Percentiles rank a stretch among this genome's conserved stretches.
These are phyloP conservation scores for Gastracanthus pulcherrimus DNA, from an alignment of 2,888 invertebrate species.

Conservation along the genomic window DNA sequence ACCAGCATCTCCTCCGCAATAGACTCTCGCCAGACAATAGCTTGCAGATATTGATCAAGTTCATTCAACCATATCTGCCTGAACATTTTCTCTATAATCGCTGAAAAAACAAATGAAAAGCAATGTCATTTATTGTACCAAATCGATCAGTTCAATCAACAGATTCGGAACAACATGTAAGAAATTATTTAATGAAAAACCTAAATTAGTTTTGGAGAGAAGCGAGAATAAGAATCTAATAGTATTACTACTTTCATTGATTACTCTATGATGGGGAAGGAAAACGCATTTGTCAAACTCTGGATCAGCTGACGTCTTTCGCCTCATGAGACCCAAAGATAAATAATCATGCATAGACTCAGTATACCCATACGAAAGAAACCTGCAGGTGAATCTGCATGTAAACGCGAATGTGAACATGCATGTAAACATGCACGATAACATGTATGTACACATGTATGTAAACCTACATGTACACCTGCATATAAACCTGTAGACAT, in stretches of 20 bases:
- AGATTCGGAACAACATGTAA: neutral
- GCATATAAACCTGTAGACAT: too few relatives aligned
- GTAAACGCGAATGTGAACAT: neutral
- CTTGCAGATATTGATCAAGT: neutral
- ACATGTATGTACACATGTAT: too few relatives aligned
- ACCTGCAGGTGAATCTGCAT: neutral
- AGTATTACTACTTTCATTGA: neutral
- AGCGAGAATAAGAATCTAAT: too few relatives aligned
- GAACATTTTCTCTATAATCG: neutral
- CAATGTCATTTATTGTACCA: neutral
- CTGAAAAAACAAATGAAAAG: neutral
- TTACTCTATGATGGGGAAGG: neutral
- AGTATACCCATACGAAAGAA: neutral
- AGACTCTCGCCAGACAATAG: neutral
- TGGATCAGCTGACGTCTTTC: neutral
- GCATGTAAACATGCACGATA: too few relatives aligned
- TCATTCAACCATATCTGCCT: neutral
- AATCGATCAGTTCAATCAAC: neutral
- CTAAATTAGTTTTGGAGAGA: too few relatives aligned
- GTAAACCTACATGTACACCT: too few relatives aligned
- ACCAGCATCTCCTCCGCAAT: neutral
- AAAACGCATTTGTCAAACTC: neutral
- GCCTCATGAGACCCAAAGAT: neutral
- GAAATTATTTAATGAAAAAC: too few relatives aligned
- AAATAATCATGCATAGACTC: neutral